phyloP scores from a whole-genome alignment of 2,888 invertebrate species.

The Caenorhabditis sulstoni region DNA sequence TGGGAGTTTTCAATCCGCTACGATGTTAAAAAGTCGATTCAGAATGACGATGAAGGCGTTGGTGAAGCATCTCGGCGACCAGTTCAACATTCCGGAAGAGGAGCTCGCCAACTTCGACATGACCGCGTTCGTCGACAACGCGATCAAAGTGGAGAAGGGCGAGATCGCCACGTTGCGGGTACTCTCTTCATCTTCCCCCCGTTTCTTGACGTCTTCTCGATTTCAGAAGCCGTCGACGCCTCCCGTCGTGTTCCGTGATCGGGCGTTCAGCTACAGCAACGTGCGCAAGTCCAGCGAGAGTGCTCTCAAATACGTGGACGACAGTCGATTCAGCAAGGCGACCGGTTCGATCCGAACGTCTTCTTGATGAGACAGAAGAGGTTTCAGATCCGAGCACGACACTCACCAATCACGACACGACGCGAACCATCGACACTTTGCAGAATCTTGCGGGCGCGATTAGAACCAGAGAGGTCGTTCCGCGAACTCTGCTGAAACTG shows the following conservation, averaged over 20 bases:
- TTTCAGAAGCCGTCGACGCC: conserved; percentile 49
- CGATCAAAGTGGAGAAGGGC: conserved; percentile 70
- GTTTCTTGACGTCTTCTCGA: neutral
- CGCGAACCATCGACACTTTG: conserved; percentile 55
- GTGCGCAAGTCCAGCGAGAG: conserved; percentile 65
- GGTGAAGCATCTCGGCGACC: conserved; percentile 78
- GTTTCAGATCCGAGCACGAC: conserved; percentile 34
- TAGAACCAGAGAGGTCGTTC: neutral
- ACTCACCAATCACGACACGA: conserved; percentile 43
- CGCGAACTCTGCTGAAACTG: too few species aligned
- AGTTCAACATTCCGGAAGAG: conserved; percentile 76
- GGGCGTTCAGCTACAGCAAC: conserved; percentile 65
- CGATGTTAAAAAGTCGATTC: conserved; percentile 8
- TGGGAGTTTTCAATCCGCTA: neutral
- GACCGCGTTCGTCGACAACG: conserved; percentile 77
- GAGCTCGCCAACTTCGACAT: conserved; percentile 74
- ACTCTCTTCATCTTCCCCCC: neutral
- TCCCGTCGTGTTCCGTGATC: conserved; percentile 59
- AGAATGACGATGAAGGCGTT: conserved; percentile 77
- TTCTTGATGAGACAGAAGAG: too few species aligned
- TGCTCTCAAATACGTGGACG: conserved; percentile 63
- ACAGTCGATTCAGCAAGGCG: conserved; percentile 55
- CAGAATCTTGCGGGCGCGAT: conserved; percentile 38
- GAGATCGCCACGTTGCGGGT: conserved; percentile 55
- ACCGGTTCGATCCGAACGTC: conserved; percentile 16